Conservation (phyloP, 2,888 invertebrate genomes). For the Proisotoma minuta region DNA sequence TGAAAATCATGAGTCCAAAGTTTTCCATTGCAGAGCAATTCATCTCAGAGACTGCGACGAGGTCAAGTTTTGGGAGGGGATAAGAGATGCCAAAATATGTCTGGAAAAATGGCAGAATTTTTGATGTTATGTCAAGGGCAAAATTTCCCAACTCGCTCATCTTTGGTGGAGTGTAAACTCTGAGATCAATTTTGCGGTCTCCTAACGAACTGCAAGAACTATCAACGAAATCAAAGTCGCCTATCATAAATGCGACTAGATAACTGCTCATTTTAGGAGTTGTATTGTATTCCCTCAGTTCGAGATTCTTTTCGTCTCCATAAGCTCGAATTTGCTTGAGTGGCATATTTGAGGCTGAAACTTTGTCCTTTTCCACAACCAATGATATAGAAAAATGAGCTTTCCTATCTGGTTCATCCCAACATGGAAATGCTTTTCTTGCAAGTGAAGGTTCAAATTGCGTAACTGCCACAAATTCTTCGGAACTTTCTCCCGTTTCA, state of each 20-base stretch:
- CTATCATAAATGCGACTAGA: conserved; percentile 57
- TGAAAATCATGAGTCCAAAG: conserved; percentile 59
- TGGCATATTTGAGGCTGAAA: conserved; percentile 87
- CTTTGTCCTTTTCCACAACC: conserved; percentile 73
- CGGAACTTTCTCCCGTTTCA: conserved; percentile 58
- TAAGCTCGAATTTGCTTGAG: conserved; percentile 47
- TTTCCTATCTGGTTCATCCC: conserved; percentile 59
- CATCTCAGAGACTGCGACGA: conserved; percentile 59
- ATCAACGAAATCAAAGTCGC: conserved; percentile 58
- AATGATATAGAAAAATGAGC: conserved; percentile 87
- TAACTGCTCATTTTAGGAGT: conserved; percentile 59
- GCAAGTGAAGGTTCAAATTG: conserved; percentile 90
- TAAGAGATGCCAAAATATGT: conserved; percentile 57
- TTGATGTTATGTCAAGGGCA: conserved; percentile 56
- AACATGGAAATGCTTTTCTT: conserved; percentile 52
- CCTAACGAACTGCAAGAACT: conserved; percentile 52
- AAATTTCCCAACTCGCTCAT: conserved; percentile 57
- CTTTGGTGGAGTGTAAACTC: conserved; percentile 51
- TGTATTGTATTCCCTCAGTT: conserved; percentile 63
- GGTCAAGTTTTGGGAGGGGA: conserved; percentile 58
- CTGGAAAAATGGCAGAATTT: conserved; percentile 57
- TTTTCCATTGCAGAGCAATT: conserved; percentile 49
- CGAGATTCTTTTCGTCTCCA: conserved; percentile 53
- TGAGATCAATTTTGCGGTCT: conserved; percentile 48
- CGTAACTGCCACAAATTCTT: conserved; percentile 78